Base-by-base conservation (phyloP, 2,888 invertebrate species). In the Brachyopa scutellaris region DNA sequence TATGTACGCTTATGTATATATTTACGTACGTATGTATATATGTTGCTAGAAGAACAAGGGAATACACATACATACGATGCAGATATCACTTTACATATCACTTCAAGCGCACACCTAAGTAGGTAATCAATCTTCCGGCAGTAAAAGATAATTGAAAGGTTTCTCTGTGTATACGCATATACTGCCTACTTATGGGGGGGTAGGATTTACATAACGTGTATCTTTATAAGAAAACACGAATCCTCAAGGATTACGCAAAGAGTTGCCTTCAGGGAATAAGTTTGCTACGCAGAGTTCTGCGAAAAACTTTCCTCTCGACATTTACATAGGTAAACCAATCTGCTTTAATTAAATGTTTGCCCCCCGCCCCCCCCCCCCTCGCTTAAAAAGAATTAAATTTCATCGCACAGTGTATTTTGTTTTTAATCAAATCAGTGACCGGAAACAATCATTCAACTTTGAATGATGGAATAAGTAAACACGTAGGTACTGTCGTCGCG, bases 71-170 rank as follows among this genome's bases (percentile, higher is more conserved):
- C n/a, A n/a, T n/a, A n/a, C n/a, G n/a, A n/a, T n/a, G n/a, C n/a
- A n/a, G n/a, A n/a, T n/a, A n/a, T n/a, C 33, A 31, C 31, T 51
- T 51, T 51, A 9, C 31, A 33, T 51, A 8, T 33, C 19, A n/a
- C 26, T 7, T 26, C 13, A 29, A 1, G 23, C 13, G 26, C 15
- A 45, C 29, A n/a, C n/a, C n/a, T n/a, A n/a, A n/a, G n/a, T 19
- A 17, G 26, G 33, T 11, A 36, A 55, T 55, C 36, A 55, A 55
- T 55, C 21, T 55, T 21, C 7, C 21, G 21, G 6, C 36, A 36
- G 53, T 33, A 55, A 36, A 21, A 21, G 53, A 55, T 55, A 33
- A 36, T 55, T 55, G 19, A 33, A 36, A 31, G 13, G 33, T 36
- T 8, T 21, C 11, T 21, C 19, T 13, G 4, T 29, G 9, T 13